These are phyloP conservation scores for Columba guinea DNA, from an alignment of 2,797 vertebrate genomes.

Conservation along the genomic window DNA sequence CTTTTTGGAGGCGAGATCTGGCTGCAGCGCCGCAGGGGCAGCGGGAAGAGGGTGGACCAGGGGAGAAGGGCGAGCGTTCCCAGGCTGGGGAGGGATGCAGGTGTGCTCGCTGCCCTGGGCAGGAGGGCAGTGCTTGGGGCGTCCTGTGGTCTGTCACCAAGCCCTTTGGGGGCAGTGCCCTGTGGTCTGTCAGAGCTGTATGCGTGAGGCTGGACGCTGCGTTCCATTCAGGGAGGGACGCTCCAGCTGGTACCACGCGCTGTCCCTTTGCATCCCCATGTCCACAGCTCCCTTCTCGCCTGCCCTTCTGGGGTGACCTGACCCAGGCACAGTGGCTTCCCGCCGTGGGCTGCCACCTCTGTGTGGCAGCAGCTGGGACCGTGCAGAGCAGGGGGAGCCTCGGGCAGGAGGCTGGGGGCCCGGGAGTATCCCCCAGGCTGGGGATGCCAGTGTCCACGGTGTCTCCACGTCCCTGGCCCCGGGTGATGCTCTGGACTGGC, in stretches of 20 bases:
- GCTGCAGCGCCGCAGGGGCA: neutral
- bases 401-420: slow-evolving; percentile 1
- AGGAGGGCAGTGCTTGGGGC: neutral
- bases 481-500: neutral
- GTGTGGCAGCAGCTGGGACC: neutral
- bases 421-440: neutral
- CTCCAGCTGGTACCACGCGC: rapidly evolving
- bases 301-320: neutral
- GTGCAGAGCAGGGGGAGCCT: slow-evolving; percentile 46
- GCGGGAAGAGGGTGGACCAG: neutral
- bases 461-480: neutral
- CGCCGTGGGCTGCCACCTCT: neutral
- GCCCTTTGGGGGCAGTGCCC: neutral
- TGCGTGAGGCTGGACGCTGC: rapidly evolving
- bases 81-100: neutral
- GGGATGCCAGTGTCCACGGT: rapidly evolving
- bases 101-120: neutral
- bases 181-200: rapidly evolving
- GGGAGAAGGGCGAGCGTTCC: neutral
- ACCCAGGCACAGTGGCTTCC: neutral
- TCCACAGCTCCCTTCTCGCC: neutral
- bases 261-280: rapidly evolving
- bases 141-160: neutral
- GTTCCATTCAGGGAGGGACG: neutral
- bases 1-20: neutral